Evolutionary conservation across 1,140 invertebrate species (phyloP).

Genomic region (Tribolium madens): DNA sequence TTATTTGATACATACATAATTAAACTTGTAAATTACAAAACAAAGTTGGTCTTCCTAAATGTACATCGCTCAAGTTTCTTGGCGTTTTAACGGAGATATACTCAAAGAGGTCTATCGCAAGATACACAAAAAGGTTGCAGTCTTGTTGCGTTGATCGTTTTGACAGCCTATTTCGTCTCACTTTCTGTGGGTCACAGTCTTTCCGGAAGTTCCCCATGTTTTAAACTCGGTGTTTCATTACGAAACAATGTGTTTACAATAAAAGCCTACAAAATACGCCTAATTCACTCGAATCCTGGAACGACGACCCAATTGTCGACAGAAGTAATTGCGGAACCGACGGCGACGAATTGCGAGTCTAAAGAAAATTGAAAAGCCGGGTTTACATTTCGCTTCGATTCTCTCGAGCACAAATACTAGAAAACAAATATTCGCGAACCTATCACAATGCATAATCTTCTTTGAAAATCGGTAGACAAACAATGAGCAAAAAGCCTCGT

Average conservation of each 20-base stretch:
- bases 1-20: constrained; percentile 26
- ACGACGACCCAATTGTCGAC: not conserved
- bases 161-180: not conserved
- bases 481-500: constrained; percentile 45
- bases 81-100: not conserved
- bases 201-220: not conserved
- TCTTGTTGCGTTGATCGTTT: no score
- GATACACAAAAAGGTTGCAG: not conserved
- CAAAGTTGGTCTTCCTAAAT: not conserved
- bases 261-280: not conserved
- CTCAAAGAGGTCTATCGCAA: not conserved
- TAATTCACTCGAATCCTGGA: not conserved
- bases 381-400: constrained; percentile 26
- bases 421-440: constrained; percentile 6
- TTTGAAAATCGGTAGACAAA: constrained; percentile 36
- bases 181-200: not conserved
- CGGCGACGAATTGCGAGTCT: not conserved
- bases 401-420: constrained; percentile 8
- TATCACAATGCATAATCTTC: constrained; percentile 30
- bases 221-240: not conserved
- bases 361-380: constrained; percentile 9
- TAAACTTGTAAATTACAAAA: constrained; percentile 8
- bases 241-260: not conserved
- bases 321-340: constrained; percentile 2
- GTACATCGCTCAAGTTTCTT: not conserved